A percentile compares a stretch with the other conserved stretches of the same genome.
Evolutionary conservation across 2,888 invertebrate species (phyloP).

Genomic region (Stenichneumon culpator): DNA sequence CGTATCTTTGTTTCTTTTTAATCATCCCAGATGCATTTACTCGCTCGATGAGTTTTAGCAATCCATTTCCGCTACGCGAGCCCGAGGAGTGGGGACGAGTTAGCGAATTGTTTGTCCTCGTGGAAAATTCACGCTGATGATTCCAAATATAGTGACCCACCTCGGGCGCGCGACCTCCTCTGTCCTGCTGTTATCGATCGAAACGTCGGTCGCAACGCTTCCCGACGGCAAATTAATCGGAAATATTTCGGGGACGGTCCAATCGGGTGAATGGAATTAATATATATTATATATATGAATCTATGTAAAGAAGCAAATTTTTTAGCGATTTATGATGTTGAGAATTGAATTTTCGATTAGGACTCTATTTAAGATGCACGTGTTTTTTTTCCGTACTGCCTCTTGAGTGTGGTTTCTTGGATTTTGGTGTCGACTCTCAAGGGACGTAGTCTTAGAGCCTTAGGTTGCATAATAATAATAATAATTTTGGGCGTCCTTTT

Average conservation of each 20-base stretch:
- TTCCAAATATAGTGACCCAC: slow-evolving; percentile 2
- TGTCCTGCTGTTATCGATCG: slow-evolving; percentile 23
- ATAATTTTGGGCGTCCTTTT: neutral
- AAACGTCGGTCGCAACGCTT: slow-evolving; percentile 1
- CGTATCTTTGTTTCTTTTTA: neutral
- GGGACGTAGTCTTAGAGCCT: too few species aligned
- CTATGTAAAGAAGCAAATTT: too few species aligned
- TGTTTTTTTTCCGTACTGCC: too few species aligned
- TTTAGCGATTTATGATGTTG: too few species aligned
- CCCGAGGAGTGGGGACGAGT: neutral
- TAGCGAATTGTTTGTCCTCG: neutral
- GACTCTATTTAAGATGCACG: too few species aligned
- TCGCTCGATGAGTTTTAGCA: neutral
- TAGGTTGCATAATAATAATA: too few species aligned
- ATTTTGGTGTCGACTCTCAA: too few species aligned
- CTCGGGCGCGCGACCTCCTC: neutral
- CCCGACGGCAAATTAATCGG: slow-evolving; percentile 29
- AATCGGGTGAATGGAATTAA: neutral
- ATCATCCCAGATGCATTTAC: neutral
- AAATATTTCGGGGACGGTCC: neutral
- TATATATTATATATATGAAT: too few species aligned
- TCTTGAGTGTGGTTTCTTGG: too few species aligned
- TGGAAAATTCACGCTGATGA: slow-evolving; percentile 19
- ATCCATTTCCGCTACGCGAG: neutral
- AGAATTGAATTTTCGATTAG: too few species aligned